Evolutionary conservation across 2,113 vertebrate genomes (phyloP).

Genomic region (Henicopernis longicauda): DNA sequence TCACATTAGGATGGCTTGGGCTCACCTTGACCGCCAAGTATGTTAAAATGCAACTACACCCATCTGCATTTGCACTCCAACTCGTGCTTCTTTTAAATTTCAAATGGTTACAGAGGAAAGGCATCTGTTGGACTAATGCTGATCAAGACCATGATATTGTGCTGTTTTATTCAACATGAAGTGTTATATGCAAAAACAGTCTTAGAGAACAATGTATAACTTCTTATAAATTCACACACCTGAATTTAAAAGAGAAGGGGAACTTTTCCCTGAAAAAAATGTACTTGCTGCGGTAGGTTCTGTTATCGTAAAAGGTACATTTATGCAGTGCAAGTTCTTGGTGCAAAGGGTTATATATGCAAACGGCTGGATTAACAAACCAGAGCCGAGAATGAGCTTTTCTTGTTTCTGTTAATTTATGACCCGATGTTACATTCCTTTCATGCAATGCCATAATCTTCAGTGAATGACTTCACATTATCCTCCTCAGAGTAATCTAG

Average conservation of each 20-base stretch:
- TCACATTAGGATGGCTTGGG: neutral
- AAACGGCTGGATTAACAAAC: neutral
- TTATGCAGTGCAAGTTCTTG: neutral
- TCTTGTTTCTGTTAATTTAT: neutral
- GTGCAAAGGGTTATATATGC: neutral
- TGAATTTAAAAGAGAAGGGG: neutral
- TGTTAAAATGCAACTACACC: constrained; percentile 22
- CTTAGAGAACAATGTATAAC: neutral
- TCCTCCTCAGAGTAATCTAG: constrained; percentile 14
- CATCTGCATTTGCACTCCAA: neutral
- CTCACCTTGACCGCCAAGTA: neutral
- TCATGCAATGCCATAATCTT: constrained; percentile 1
- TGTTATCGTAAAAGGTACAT: neutral
- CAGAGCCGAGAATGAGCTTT: neutral
- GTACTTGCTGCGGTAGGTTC: neutral
- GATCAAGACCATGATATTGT: neutral
- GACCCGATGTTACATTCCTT: neutral
- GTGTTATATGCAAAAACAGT: neutral
- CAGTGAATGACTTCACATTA: neutral
- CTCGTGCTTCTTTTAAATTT: neutral
- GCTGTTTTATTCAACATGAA: neutral
- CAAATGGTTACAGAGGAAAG: neutral
- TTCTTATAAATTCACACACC: neutral
- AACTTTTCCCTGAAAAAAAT: neutral
- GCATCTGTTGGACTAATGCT: neutral